phyloP scores from a whole-genome alignment of 2,113 vertebrate species.

The Madoqua kirkii region DNA sequence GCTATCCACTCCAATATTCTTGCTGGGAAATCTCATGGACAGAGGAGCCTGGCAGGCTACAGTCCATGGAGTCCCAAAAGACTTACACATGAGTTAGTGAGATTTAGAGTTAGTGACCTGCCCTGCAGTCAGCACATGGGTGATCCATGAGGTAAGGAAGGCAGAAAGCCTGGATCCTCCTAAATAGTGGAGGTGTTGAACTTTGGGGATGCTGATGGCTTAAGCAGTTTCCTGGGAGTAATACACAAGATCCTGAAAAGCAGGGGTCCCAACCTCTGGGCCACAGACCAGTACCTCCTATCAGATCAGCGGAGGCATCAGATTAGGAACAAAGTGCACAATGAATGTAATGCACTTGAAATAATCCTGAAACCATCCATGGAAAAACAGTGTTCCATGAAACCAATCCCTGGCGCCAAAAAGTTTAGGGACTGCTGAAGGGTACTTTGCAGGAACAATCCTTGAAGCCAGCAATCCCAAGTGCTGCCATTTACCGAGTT shows the following conservation, averaged over 20 bases:
- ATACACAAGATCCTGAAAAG: background rate
- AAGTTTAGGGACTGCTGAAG: background rate
- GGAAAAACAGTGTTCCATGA: background rate
- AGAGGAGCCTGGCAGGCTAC: background rate
- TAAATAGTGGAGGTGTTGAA: background rate
- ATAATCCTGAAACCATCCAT: background rate
- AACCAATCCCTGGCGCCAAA: background rate
- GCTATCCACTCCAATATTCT: background rate
- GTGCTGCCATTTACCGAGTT: background rate
- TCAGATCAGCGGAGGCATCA: background rate
- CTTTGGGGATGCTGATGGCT: accelerated
- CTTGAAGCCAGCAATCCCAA: background rate
- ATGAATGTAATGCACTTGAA: background rate
- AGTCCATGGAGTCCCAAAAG: background rate
- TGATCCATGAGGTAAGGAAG: background rate
- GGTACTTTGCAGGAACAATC: background rate
- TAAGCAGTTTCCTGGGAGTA: background rate
- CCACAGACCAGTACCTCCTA: background rate
- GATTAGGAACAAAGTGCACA: background rate
- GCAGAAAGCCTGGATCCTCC: background rate
- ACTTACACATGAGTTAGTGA: background rate
- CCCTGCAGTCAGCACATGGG: background rate
- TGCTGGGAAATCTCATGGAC: background rate
- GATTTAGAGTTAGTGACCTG: background rate
- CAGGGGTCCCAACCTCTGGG: background rate